Base-by-base conservation (phyloP, 2,113 vertebrate species). In the Nothoprocta perdicaria region DNA sequence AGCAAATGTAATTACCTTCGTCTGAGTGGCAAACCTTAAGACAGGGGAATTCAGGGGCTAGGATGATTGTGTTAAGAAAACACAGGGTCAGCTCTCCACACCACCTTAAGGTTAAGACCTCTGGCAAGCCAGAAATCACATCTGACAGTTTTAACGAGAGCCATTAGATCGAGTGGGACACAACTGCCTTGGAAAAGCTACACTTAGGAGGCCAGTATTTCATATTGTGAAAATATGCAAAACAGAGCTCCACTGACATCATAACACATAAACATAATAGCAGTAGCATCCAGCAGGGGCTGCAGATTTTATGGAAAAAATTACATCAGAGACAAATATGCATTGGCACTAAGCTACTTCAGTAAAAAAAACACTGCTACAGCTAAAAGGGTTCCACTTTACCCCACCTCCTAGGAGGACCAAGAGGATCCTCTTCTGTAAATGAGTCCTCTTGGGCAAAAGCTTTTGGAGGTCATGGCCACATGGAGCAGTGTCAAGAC, bases 281-380 rank as follows among this genome's bases (percentile, higher is more conserved):
- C 63, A 45, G 45, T 9, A 40, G 14, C 43, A 84, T 73, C 81
- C 89, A 79, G 58, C 72, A 58, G 45, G 50, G 45, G 27, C 72
- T 91, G 82, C 4, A 15, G 65, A 85, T 89, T 94, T 93, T 87
- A 92, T 77, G 95, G 93, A 6, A 89, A 93, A 83, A 80, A 85
- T 74, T 85, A 91, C 68, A 71, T 85, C 89, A 62, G 62, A 71
- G 80, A 71, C 76, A 92, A 94, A 11, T 80, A 89, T 63, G 72
- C 89, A 41, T 83, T 95, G 93, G 91, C 80, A 63, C 72, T 78
- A 65, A 80, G 89, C 62, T 38, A 35, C 55, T 55, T 57, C 60
- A 58, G 68, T 22, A 48, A 13, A 80, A 66, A 66, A 63, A 40
- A 3, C 38, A 41, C 10, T 53, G 29, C 27, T 73, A 82, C 40